Evolutionary conservation across 2,888 invertebrate species (phyloP).

Genomic region (Mimas tiliae): DNA sequence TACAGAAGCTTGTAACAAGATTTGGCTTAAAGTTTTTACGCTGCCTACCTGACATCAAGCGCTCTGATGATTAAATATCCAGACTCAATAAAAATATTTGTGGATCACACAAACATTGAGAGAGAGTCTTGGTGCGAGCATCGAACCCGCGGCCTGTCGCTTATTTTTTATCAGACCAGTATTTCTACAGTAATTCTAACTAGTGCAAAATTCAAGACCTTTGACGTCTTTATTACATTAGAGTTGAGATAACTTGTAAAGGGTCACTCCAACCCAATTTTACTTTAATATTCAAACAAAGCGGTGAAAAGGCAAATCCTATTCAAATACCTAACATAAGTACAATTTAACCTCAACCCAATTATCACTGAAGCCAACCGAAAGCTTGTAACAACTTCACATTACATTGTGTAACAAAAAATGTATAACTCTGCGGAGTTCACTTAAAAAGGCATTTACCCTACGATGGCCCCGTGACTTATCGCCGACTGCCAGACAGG

Average conservation of each 20-base stretch:
- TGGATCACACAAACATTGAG: no score
- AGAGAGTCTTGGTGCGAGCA: no score
- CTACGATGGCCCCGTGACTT: slow-evolving; percentile 64
- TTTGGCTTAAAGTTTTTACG: no score
- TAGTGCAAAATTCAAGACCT: not conserved
- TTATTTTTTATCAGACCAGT: no score
- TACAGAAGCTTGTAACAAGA: no score
- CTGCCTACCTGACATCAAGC: no score
- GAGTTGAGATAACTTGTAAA: not conserved
- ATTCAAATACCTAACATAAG: not conserved
- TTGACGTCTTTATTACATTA: not conserved
- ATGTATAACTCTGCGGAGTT: slow-evolving; percentile 52
- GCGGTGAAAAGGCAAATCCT: not conserved
- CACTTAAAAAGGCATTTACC: slow-evolving; percentile 80
- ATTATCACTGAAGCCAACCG: slow-evolving; percentile 29
- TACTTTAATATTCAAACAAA: not conserved
- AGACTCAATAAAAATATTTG: no score
- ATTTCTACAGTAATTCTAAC: not conserved
- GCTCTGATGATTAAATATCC: no score
- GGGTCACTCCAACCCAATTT: not conserved
- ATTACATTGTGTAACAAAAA: slow-evolving; percentile 60
- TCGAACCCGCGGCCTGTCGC: no score
- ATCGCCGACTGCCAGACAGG: slow-evolving; percentile 57
- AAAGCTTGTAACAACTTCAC: slow-evolving; percentile 41
- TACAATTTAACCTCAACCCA: slow-evolving; percentile 24